Evolutionary conservation across 1,140 invertebrate genomes (phyloP), one percentile per base, ranked within the genome.

Genomic region (Drosophila malerkotliana): DNA sequence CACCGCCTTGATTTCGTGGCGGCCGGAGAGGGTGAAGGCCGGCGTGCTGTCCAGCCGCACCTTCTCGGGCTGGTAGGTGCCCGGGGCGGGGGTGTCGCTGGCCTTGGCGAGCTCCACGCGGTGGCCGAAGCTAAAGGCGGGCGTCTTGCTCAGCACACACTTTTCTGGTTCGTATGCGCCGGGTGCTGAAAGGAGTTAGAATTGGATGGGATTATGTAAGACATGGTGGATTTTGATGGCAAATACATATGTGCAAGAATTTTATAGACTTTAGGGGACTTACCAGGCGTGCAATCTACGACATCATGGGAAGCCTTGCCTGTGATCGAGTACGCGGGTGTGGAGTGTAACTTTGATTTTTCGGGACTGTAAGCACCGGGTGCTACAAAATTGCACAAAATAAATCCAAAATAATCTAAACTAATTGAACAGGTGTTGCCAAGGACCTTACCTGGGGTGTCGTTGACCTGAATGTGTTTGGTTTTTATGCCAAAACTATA

Each of bases 91-190:
- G 14, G 93, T 94, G 59, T 94, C 93, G 53, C 92, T 93, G 52
- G 92, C 92, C 80, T 94, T 94, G 41, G 90, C 88, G 10, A 90
- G 55, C 41, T 94, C 73, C 90, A 79, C 64, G 83, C 94, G 94
- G 15, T 93, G 92, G 41, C 92, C 92, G 45, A 95, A 93, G 21
- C 92, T 94, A 72, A 93, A 94, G 71, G 93, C 92, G 14, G 94
- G 94, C 37, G 93, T 87, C 63, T 88, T 92, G 51, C 92, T 92
- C 21, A 93, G 82, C 37, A 95, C 93, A 9, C 94, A 94, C 87
- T 96, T 95, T 78, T 97, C 96, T 4, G 96, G 96, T 93, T 95
- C 93, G 93, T 98, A 94, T 91, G 95, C 93, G 85, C 97, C 93
- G 77, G 97, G 94, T 72, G 96, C 95, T 34, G 97, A 10, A 83